Evolutionary conservation across 2,888 invertebrate genomes (phyloP).

Genomic region (Eumacrocentrus americanus): DNA sequence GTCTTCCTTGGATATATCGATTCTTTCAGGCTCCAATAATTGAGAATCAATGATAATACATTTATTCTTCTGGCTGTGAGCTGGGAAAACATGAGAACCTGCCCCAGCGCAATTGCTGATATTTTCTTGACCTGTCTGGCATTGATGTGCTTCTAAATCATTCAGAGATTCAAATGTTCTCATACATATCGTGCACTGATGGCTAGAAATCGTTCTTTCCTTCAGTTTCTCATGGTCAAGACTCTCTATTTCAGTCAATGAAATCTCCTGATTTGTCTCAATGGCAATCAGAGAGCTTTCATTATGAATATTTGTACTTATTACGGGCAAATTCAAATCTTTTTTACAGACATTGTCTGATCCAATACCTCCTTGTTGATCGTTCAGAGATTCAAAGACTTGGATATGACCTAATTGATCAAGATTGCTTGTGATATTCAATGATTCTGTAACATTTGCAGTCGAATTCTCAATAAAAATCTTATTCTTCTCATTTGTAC

Average conservation of each 20-base stretch:
- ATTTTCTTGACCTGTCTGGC: conserved; percentile 27
- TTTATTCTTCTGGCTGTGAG: conserved; percentile 22
- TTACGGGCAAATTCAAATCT: background rate
- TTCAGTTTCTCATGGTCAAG: background rate
- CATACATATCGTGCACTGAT: conserved; percentile 24
- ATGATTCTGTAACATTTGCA: conserved; percentile 15
- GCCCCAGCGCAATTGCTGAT: conserved; percentile 23
- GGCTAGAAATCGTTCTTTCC: background rate
- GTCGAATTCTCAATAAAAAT: conserved; percentile 22
- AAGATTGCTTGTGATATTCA: background rate
- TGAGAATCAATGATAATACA: conserved; percentile 14
- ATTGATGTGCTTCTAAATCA: conserved; percentile 28
- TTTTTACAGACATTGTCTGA: background rate
- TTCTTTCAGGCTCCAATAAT: conserved; percentile 18
- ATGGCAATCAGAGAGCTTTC: background rate
- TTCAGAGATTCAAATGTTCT: conserved; percentile 25
- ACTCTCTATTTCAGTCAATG: background rate
- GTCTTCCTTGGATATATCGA: conserved; percentile 27
- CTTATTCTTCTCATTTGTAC: background rate
- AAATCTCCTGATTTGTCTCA: background rate
- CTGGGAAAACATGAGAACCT: conserved; percentile 16
- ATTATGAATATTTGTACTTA: background rate
- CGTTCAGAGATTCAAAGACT: background rate
- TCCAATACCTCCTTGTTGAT: too few species aligned
- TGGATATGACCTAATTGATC: conserved; percentile 10